Base-by-base conservation (phyloP, 2,797 vertebrate genomes). In the Smutsia gigantea region DNA sequence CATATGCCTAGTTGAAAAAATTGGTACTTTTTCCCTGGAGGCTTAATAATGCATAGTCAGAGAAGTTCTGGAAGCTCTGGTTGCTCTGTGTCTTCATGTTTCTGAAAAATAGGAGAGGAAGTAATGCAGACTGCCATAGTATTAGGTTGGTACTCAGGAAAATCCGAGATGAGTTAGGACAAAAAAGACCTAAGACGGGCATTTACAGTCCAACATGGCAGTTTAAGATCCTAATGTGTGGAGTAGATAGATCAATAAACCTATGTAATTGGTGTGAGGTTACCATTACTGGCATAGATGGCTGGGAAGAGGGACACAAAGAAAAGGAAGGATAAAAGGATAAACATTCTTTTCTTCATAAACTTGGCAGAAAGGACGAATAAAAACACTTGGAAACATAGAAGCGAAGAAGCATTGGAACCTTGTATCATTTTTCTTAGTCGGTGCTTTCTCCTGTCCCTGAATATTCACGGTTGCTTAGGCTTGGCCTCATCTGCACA, bases 171-270 rank as follows among this genome's bases (percentile, higher is more conserved):
- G 49, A 39, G 3, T 8, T n/a, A 78, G 31, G 10, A 61, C 10
- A 49, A 46, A 39, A 46, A 14, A 74, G 7, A 49, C 49, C 5
- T 7, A 21, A 87, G 25, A 12, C 2, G 55, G 21, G 17, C 2
- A 18, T 7, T n/a, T 8, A 25, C 2, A 55, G 2, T 55, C 14
- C 4, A 49, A 7, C 10, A 9, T n/a, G 4, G 14, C 17, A 27
- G 10, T 53, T 64, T 1, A 42, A 55, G 23, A 75, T 64, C 4
- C 21, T n/a, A 5, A 0, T 31, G 31, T 51, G 1, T 9, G n/a
- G 18, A 69, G 7, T 25, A 61, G 13, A 39, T 34, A 51, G n/a
- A n/a, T 64, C 7, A 37, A 29, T 39, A 25, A 37, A 51, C 53
- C 14, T 51, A 2, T 53, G 27, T 17, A 12, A n/a, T 19, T 27